These are phyloP conservation scores for Gobionotothen gibberifrons DNA, from an alignment of 2,797 vertebrate species.

Conservation along the genomic window DNA sequence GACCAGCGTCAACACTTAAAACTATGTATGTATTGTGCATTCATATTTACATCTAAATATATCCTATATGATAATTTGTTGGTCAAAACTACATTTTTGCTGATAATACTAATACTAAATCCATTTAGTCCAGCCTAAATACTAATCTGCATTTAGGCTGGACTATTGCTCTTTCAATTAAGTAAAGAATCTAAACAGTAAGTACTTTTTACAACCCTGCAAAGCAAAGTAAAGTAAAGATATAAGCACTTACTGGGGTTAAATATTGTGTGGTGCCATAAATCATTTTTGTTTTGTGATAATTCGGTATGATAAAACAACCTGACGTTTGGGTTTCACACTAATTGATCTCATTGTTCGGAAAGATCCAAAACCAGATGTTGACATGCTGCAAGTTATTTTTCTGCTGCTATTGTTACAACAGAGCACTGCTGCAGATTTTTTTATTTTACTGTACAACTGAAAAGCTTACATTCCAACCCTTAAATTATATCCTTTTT, in stretches of 20 bases:
- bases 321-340: not conserved
- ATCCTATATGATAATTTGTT: not conserved
- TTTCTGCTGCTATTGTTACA: not conserved
- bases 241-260: too few species aligned
- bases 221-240: not conserved
- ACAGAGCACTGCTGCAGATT: not conserved
- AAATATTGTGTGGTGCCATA: not conserved
- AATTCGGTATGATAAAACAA: not conserved
- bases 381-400: not conserved
- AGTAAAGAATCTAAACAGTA: too few species aligned
- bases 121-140: too few species aligned
- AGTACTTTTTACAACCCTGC: not conserved
- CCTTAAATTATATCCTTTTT: not conserved
- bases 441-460: not conserved
- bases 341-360: not conserved
- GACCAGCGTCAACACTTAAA: not conserved
- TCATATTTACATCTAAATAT: not conserved
- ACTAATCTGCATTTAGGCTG: too few species aligned
- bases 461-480: not conserved
- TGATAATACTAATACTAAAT: too few species aligned
- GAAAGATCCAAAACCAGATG: constrained; percentile 24
- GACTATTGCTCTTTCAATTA: not conserved
- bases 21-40: not conserved
- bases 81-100: too few species aligned
- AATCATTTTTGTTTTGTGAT: not conserved